Percentiles rank a stretch among this genome's conserved stretches.
Evolutionary conservation across 1,140 invertebrate genomes (phyloP).

Genomic region (Drosophila arawakana): DNA sequence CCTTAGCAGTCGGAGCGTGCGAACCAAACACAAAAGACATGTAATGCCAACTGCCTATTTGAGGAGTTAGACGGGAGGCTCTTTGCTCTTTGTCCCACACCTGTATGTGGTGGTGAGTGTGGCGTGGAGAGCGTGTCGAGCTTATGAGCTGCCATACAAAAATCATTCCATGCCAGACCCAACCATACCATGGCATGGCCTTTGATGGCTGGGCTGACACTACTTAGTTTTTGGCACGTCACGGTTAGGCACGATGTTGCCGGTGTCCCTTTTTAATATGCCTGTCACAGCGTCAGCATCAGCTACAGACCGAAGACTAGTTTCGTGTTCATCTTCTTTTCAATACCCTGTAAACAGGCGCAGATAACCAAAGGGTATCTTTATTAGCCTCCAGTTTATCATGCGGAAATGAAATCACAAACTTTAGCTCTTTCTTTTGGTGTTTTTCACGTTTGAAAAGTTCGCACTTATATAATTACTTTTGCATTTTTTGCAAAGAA

Average conservation of each 20-base stretch:
- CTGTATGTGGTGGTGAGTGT: slow-evolving; percentile 38
- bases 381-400: too few species aligned
- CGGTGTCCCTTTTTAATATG: slow-evolving; percentile 78
- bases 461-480: too few species aligned
- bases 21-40: slow-evolving; percentile 71
- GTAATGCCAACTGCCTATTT: slow-evolving; percentile 81
- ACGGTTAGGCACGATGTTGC: slow-evolving; percentile 45
- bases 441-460: too few species aligned
- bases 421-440: too few species aligned
- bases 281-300: slow-evolving; percentile 67
- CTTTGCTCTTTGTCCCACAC: slow-evolving; percentile 42
- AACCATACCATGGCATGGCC: slow-evolving; percentile 49
- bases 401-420: too few species aligned
- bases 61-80: slow-evolving; percentile 10
- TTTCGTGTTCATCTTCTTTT: slow-evolving; percentile 42
- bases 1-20: slow-evolving; percentile 52
- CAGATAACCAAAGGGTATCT: too few species aligned
- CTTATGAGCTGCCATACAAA: slow-evolving; percentile 20
- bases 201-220: slow-evolving; percentile 77
- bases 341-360: slow-evolving; percentile 2
- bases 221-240: slow-evolving; percentile 82
- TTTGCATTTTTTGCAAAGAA: too few species aligned
- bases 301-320: slow-evolving; percentile 53
- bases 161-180: slow-evolving; percentile 41
- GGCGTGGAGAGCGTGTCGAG: slow-evolving; percentile 17